These are phyloP conservation scores for Lutraria lutraria DNA, from an alignment of 2,888 invertebrate species.

Conservation along the genomic window DNA sequence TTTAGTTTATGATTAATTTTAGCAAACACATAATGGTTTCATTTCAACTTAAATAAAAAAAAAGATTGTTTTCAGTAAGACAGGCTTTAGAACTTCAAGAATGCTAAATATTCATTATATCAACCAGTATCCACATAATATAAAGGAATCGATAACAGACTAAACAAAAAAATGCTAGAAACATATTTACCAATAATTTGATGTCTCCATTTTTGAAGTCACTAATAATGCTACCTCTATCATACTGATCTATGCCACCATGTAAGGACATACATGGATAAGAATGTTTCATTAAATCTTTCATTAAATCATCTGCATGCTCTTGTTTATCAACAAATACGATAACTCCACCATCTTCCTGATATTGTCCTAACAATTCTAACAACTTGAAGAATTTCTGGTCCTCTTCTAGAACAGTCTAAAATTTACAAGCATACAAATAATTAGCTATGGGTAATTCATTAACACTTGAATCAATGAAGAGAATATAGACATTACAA, in stretches of 20 bases:
- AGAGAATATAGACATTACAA: too few species aligned
- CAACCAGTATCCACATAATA: too few species aligned
- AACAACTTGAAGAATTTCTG: constrained; percentile 98
- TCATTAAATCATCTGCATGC: constrained; percentile 94
- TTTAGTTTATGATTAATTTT: too few species aligned
- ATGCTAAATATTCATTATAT: too few species aligned
- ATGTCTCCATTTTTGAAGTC: constrained; percentile 98
- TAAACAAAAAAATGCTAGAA: neutral
- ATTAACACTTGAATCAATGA: too few species aligned
- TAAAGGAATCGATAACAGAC: too few species aligned
- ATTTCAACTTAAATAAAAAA: too few species aligned
- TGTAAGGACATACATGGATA: constrained; percentile 99
- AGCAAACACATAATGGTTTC: too few species aligned
- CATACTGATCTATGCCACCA: constrained; percentile 99
- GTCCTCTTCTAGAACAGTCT: constrained; percentile 95
- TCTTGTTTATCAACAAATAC: constrained; percentile 99
- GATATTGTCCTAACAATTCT: constrained; percentile 98
- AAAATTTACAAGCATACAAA: constrained; percentile 43
- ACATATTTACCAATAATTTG: constrained; percentile 91
- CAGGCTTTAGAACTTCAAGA: too few species aligned
- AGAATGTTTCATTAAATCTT: constrained; percentile 97
- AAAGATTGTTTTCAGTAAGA: too few species aligned
- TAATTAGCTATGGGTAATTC: too few species aligned
- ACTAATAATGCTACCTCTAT: constrained; percentile 98
- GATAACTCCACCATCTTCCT: constrained; percentile 96